These are phyloP conservation scores for Anarrhichthys ocellatus DNA, from an alignment of 2,113 vertebrate genomes.

Conservation along the genomic window DNA sequence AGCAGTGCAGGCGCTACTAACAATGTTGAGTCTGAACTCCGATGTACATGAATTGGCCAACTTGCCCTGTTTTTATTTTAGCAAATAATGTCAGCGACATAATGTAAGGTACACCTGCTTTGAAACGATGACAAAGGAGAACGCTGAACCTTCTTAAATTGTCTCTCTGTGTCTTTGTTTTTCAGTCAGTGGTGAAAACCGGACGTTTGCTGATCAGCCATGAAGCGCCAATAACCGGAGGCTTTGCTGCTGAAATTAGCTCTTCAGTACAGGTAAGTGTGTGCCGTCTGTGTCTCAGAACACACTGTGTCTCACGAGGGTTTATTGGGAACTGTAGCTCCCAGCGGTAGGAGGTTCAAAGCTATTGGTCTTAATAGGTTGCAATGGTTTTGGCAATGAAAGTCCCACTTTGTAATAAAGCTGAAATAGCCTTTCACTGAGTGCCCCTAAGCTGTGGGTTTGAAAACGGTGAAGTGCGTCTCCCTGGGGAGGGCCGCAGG, in stretches of 20 bases:
- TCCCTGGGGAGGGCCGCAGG: no score
- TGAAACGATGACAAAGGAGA: not conserved
- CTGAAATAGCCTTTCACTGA: conserved; percentile 35
- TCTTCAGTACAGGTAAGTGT: conserved; percentile 93
- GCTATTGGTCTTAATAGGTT: conserved; percentile 19
- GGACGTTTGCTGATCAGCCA: conserved; percentile 95
- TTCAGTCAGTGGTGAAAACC: conserved; percentile 96
- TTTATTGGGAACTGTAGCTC: conserved; percentile 38
- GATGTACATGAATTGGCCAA: not conserved
- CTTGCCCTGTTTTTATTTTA: not conserved
- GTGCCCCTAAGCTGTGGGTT: conserved; percentile 23
- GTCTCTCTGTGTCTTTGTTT: conserved; percentile 57
- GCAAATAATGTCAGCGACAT: not conserved
- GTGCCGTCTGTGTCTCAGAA: not conserved
- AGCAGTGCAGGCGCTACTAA: not conserved
- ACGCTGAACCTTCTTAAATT: not conserved
- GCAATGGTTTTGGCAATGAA: conserved; percentile 47
- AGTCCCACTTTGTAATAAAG: conserved; percentile 53
- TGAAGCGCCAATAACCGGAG: conserved; percentile 95
- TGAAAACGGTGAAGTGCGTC: not conserved
- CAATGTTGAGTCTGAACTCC: not conserved
- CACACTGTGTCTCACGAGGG: conserved; percentile 6
- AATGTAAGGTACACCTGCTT: not conserved
- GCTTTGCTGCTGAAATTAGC: conserved; percentile 97
- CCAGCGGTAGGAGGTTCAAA: conserved; percentile 28